Conservation (phyloP, 2,888 invertebrate genomes). For the Hesperia comma region DNA sequence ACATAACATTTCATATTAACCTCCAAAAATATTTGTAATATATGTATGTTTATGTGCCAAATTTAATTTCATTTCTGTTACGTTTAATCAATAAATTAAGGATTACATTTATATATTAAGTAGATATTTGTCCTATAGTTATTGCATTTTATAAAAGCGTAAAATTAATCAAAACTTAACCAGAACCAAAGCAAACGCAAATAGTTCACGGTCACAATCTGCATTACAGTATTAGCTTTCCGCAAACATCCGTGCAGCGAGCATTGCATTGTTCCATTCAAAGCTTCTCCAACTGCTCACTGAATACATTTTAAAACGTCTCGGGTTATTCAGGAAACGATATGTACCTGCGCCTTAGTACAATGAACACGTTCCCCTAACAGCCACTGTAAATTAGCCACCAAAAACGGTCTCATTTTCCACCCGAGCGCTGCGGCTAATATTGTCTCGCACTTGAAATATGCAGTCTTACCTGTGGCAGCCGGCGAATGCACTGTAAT, state of each 20-base stretch:
- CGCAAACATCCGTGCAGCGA: constrained; percentile 34
- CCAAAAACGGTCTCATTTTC: constrained; percentile 83
- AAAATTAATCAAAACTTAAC: constrained; percentile 40
- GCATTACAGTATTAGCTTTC: constrained; percentile 37
- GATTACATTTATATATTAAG: too few relatives aligned
- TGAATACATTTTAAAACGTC: constrained; percentile 65
- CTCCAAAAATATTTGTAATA: too few relatives aligned
- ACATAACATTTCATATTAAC: too few relatives aligned
- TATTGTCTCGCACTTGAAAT: constrained; percentile 80
- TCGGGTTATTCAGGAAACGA: constrained; percentile 50
- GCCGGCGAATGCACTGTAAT: constrained; percentile 75
- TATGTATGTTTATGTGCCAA: too few relatives aligned
- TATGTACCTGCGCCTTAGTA: constrained; percentile 60
- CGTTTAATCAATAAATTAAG: too few relatives aligned
- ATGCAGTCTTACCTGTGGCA: constrained; percentile 78
- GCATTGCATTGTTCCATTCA: constrained; percentile 36
- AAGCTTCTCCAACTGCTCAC: constrained; percentile 49
- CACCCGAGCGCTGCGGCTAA: constrained; percentile 85
- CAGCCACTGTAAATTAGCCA: constrained; percentile 76
- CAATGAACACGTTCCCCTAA: constrained; percentile 68
- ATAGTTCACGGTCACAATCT: constrained; percentile 37
- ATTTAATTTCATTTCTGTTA: too few relatives aligned
- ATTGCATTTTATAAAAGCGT: constrained; percentile 5
- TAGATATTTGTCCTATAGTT: too few relatives aligned
- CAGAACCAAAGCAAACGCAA: constrained; percentile 28